Base-by-base conservation (phyloP, 92 coral and sea anemone genomes). In the Bergia puertoricense region DNA sequence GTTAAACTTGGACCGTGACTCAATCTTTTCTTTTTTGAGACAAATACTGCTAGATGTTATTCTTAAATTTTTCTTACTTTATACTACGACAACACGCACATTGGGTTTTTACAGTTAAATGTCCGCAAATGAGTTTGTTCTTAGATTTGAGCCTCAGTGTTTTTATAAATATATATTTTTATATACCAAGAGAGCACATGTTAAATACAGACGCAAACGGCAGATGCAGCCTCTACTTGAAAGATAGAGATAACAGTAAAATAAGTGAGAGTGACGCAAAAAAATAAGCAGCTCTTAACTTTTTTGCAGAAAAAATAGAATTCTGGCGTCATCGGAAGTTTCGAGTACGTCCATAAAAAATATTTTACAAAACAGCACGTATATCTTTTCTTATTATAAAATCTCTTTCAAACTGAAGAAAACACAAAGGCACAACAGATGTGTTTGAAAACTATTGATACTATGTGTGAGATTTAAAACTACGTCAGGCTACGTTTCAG, bases 241-340 rank as follows among this genome's bases (percentile, higher is more conserved):
- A 15, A 62, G 22, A 54, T 54, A 54, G 2, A 54, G 69, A 74
- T 18, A 38, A 74, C 45, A 13, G 5, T 30, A 14, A 39, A 42
- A 76, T 76, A 40, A 16, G 14, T 42, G 44, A 2, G 2, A 42
- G 80, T 76, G 80, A 76, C 80, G 80, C 46, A 76, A 76, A 76
- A 8, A 10, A 42, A 20, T 39, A 74, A 14, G 16, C 38, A 76
- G 46, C 54, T 42, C 8, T 18, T 46, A 0, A 42, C 2, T 18
- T 16, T 5, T 14, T 46, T 22, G 37, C 4, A 38, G 45, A 4
- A 76, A 76, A 76, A 42, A 76, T 74, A 74, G 45, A 74, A 40
- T 40, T 74, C 45, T 43, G 42, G 45, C 78, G 78, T 74, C 78
- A 74, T 74, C 78, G 45, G 44, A 74, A 4, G 9, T 13, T 41